A percentile compares a stretch with the other conserved stretches of the same genome.
Conservation (phyloP, 2,113 vertebrate species). For the Mustela nigripes region DNA sequence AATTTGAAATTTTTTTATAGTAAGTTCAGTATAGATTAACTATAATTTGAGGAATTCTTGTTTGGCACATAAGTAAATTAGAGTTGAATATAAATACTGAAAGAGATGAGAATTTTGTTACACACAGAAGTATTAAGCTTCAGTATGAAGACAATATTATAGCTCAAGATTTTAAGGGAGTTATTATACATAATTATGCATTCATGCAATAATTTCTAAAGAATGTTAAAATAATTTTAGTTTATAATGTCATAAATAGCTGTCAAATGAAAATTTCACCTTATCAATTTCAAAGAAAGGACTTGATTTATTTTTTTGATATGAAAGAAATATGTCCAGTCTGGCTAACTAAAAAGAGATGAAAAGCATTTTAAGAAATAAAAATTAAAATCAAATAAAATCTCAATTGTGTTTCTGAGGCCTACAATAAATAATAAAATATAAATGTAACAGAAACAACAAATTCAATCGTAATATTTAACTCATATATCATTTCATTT, state of each 20-base stretch:
- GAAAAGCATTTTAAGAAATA: conserved; percentile 19
- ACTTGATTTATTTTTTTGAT: background rate
- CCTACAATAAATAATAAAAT: background rate
- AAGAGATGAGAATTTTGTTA: background rate
- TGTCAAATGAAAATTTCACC: conserved; percentile 7
- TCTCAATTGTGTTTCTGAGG: background rate
- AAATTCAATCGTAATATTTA: background rate
- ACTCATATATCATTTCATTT: background rate
- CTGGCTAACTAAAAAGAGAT: background rate
- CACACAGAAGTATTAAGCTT: background rate
- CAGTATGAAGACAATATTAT: background rate
- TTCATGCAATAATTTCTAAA: conserved; percentile 28
- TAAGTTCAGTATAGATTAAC: background rate
- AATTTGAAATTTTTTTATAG: background rate
- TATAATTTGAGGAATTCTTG: background rate
- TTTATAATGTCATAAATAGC: background rate
- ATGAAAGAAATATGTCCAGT: conserved; percentile 14
- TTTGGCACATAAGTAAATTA: background rate
- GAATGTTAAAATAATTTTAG: background rate
- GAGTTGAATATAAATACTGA: background rate
- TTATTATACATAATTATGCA: background rate
- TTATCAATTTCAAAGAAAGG: conserved; percentile 23
- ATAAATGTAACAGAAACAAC: background rate
- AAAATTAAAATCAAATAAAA: conserved; percentile 29
- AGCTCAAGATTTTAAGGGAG: background rate